Evolutionary conservation across 2,113 vertebrate genomes (phyloP).

Genomic region (Oncorhynchus gorbuscha): DNA sequence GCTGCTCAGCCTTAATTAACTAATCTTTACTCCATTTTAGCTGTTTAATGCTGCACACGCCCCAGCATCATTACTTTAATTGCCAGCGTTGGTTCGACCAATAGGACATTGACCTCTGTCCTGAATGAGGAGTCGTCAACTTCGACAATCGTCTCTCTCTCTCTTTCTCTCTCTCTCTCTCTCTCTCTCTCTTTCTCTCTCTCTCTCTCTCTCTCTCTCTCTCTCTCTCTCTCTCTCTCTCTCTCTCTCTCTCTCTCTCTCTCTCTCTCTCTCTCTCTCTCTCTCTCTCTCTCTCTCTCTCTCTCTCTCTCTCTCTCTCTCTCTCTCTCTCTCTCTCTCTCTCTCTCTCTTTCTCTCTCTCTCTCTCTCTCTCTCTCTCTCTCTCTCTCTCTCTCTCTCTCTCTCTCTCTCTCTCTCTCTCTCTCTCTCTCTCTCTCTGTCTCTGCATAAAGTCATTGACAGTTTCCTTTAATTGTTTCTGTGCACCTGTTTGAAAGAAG

Average conservation of each 20-base stretch:
- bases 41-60: conserved; percentile 70
- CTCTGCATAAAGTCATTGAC: conserved; percentile 29
- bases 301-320: too few species aligned
- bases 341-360: too few species aligned
- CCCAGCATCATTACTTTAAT: conserved; percentile 63
- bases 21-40: conserved; percentile 75
- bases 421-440: not conserved
- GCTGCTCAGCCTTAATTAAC: conserved; percentile 78
- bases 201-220: too few species aligned
- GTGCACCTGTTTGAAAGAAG: conserved; percentile 31
- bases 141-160: not conserved
- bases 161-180: not conserved
- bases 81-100: conserved; percentile 49
- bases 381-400: too few species aligned
- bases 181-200: too few species aligned
- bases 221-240: too few species aligned
- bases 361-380: too few species aligned
- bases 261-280: not conserved
- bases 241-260: too few species aligned
- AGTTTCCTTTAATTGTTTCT: conserved; percentile 19
- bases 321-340: not conserved
- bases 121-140: conserved; percentile 34
- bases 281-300: too few species aligned
- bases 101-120: conserved; percentile 53
- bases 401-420: not conserved